Base-by-base conservation (phyloP, 2,113 vertebrate species). In the Pogonocichla stellata region DNA sequence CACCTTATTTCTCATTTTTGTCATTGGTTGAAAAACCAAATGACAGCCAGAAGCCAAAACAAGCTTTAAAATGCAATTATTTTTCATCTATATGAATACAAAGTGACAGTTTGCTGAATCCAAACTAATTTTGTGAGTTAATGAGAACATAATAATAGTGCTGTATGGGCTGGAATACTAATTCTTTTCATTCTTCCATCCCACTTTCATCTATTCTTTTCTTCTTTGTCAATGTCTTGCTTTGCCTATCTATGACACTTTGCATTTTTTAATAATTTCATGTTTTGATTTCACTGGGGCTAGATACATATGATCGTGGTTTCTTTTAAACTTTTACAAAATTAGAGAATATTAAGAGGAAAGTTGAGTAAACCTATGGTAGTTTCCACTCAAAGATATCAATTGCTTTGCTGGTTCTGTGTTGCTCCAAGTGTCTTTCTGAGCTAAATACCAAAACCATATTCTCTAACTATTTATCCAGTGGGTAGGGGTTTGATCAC, bases 221-320 rank as follows among this genome's bases (percentile, higher is more conserved):
- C 5, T 80, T 77, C 29, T 50, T 70, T 42, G 10, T 73, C 69
- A 77, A 80, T 29, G 20, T 34, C 40, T 70, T 89, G 1, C 2
- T 81, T 80, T 87, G 29, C 6, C 6, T 51, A n/a, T 60, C 3
- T 48, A 45, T 77, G 80, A 29, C 17, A 31, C 1, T 14, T 15
- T 8, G 3, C 3, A 5, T 22, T 36, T 78, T 71, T 74, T 40
- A n/a, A 60, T 62, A 19, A 4, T 91, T 57, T 18, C 0, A 1
- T 33, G 16, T 29, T 86, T 79, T 72, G 23, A 22, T 78, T 62
- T 70, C 36, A 15, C 5, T 47, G 12, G 26, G 70, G 11, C 6
- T 79, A 71, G 12, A 12, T 25, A 71, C 9, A 3, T 25, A 34
- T n/a, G 16, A 50, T 9, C 2, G 0, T 38, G 8, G 0, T 10